phyloP scores from a whole-genome alignment of 2,797 vertebrate genomes.

The Petrocephalus schoutedeni region DNA sequence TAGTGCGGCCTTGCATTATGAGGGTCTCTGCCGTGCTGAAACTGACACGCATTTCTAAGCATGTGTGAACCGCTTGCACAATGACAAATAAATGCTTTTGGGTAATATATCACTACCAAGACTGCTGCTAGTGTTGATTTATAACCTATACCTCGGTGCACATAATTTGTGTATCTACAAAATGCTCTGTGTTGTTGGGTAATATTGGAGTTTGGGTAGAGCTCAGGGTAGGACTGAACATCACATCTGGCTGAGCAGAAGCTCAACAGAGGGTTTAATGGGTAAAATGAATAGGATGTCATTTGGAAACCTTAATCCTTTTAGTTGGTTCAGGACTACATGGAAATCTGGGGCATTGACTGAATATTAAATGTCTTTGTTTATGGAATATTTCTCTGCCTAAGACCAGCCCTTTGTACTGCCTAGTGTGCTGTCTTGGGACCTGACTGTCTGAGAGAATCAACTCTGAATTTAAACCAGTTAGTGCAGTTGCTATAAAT shows the following conservation, averaged over 20 bases:
- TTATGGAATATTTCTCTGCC: background rate
- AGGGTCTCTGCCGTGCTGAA: background rate
- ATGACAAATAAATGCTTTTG: background rate
- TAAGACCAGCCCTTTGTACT: background rate
- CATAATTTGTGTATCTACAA: background rate
- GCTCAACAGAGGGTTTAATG: background rate
- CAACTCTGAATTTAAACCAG: background rate
- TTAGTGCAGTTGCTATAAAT: background rate
- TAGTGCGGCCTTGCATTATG: background rate
- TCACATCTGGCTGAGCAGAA: background rate
- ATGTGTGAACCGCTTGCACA: background rate
- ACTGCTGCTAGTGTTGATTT: background rate
- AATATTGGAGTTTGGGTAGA: background rate
- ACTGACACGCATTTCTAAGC: background rate
- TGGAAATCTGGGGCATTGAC: background rate
- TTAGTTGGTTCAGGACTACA: background rate
- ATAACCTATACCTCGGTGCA: background rate
- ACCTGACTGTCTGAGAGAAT: background rate
- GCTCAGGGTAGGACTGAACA: background rate
- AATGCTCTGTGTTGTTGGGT: background rate
- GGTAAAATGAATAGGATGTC: background rate
- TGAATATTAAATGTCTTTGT: background rate
- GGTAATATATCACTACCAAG: background rate
- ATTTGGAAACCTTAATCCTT: background rate
- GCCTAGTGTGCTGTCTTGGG: background rate